phyloP scores from a whole-genome alignment of 2,113 vertebrate genomes.

The Parotia lawesii region DNA sequence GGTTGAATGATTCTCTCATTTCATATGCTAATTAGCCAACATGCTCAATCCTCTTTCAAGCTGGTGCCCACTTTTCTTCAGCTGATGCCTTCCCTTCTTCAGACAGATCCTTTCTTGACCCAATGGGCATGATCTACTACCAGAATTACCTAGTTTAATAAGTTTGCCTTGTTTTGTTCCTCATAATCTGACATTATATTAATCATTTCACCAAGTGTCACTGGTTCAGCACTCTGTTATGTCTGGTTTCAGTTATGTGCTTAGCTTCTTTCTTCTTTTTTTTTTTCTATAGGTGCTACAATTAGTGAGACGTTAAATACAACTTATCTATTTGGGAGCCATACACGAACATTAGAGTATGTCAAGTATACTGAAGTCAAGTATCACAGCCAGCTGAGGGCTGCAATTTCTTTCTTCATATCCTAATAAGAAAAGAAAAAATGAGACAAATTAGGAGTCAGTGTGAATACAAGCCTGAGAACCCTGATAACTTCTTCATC shows the following conservation, averaged over 20 bases:
- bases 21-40: neutral
- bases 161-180: neutral
- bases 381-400: constrained; percentile 45
- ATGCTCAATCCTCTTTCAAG: neutral
- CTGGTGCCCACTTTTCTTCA: neutral
- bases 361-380: neutral
- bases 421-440: constrained; percentile 69
- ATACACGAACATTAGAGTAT: neutral
- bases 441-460: neutral
- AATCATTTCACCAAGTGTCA: accelerated
- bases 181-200: neutral
- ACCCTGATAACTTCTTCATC: neutral
- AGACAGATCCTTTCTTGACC: neutral
- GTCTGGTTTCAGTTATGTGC: neutral
- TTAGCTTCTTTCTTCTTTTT: neutral
- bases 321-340: neutral
- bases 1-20: neutral
- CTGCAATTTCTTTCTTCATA: constrained; percentile 75
- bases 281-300: neutral
- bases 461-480: neutral
- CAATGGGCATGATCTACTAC: neutral
- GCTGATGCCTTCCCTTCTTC: neutral
- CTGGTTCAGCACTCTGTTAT: neutral
- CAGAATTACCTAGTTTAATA: neutral
- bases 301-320: neutral